Percentiles rank a stretch among this genome's conserved stretches.
phyloP scores from a whole-genome alignment of 2,888 invertebrate species.

The Tipula confusa region DNA sequence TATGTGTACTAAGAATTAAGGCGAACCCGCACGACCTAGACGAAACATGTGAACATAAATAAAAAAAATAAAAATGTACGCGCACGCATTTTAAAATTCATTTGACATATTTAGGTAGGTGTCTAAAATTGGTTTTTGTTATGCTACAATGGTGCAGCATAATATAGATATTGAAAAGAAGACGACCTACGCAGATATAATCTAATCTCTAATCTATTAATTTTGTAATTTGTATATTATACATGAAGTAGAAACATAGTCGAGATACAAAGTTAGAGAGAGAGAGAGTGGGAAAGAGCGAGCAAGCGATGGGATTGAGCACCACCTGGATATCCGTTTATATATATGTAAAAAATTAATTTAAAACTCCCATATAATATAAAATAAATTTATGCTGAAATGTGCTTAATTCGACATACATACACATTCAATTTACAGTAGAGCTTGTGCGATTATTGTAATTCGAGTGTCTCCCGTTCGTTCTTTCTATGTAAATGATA shows the following conservation, averaged over 20 bases:
- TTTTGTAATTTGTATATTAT: neutral
- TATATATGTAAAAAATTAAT: no score
- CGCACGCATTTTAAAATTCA: neutral
- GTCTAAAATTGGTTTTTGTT: neutral
- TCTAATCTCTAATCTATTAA: slow-evolving; percentile 6
- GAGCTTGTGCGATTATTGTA: neutral
- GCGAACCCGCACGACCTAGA: neutral
- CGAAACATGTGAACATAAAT: neutral
- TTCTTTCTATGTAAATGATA: neutral
- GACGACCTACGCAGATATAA: neutral
- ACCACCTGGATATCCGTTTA: neutral
- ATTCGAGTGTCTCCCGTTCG: neutral
- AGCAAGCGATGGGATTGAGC: neutral
- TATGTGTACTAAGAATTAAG: neutral
- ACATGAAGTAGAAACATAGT: neutral
- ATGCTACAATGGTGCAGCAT: neutral
- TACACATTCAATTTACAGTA: neutral
- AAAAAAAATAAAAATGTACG: neutral
- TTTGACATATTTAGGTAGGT: slow-evolving; percentile 4
- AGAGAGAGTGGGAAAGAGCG: neutral
- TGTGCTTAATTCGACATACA: neutral
- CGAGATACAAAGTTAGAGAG: neutral
- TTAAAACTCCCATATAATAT: no score
- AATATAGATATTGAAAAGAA: neutral
- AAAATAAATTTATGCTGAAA: no score